Base-by-base conservation (phyloP, 2,113 vertebrate genomes). In the Ornithorhynchus anatinus region DNA sequence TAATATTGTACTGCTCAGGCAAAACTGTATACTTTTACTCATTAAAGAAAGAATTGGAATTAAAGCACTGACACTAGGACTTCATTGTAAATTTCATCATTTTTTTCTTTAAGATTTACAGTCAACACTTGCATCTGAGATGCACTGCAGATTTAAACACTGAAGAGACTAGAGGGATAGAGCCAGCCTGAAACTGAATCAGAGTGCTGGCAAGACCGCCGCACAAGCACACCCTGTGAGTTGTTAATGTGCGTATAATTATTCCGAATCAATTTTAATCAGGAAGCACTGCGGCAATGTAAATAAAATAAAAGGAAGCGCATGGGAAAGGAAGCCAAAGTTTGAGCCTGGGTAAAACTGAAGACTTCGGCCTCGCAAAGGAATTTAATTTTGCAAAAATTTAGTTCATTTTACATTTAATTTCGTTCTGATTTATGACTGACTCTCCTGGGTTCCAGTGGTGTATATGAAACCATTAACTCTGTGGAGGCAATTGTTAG, bases 381-480 rank as follows among this genome's bases (percentile, higher is more conserved):
- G 86, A 90, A 76, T 69, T 44, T 62, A 45, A 52, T 84, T 86
- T 88, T 79, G 50, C 59, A 82, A 71, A 92, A 89, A 84, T 80
- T 85, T 69, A 63, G 45, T 39, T 43, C 43, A 37, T 56, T 87
- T 90, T 77, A 40, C 54, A 76, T 88, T 87, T 84, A 84, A 88
- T 88, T 89, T 81, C 84, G 9, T 3, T 39, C 59, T 89, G 89
- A 93, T 90, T 90, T 90, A 84, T 76, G 65, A 88, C 77, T 74
- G 58, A 48, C 69, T 80, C 80, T 84, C 81, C 75, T 51, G 81
- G 64, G 82, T 86, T 63, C 43, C 81, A 70, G 72, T 60, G 62
- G 71, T 67, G 78, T 71, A 79, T 75, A 84, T 85, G 89, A 82
- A 89, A 84, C 45, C 62, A 90, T 88, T 89, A 90, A 84, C 66